These are phyloP conservation scores for Agrochola macilenta DNA, from an alignment of 2,888 invertebrate genomes.

Conservation along the genomic window DNA sequence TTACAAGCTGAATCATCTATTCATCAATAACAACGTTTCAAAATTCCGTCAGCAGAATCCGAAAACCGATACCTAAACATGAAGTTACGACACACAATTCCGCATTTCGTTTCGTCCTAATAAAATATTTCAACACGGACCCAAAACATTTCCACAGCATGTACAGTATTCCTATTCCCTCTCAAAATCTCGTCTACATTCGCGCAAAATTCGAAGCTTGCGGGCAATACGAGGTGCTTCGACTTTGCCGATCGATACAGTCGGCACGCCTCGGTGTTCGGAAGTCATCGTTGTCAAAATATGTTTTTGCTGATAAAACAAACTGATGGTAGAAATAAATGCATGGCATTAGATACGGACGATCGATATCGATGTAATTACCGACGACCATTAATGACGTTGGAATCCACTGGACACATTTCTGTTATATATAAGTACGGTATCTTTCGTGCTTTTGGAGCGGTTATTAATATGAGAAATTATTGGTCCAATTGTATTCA, in stretches of 20 bases:
- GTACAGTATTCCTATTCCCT: constrained; percentile 39
- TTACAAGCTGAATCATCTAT: neutral
- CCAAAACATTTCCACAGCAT: constrained; percentile 19
- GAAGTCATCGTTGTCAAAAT: constrained; percentile 64
- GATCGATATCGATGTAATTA: constrained; percentile 52
- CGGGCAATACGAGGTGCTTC: constrained; percentile 48
- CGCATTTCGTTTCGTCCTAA: neutral
- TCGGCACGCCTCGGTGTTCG: constrained; percentile 60
- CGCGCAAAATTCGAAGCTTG: constrained; percentile 53
- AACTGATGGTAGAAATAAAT: constrained; percentile 44
- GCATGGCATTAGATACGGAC: constrained; percentile 32
- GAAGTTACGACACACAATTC: neutral
- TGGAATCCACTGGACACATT: constrained; percentile 33
- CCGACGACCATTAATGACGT: constrained; percentile 38
- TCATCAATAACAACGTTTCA: neutral
- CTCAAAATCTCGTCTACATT: constrained; percentile 57
- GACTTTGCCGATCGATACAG: constrained; percentile 55
- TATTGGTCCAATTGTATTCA: constrained; percentile 31
- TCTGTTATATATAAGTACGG: constrained; percentile 29
- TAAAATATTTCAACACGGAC: constrained; percentile 31
- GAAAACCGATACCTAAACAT: neutral
- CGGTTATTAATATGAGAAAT: constrained; percentile 26
- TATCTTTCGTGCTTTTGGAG: constrained; percentile 11
- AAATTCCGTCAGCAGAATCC: neutral
- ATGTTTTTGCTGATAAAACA: constrained; percentile 51